phyloP scores from a whole-genome alignment of 2,797 vertebrate genomes.

The Tapera naevia region DNA sequence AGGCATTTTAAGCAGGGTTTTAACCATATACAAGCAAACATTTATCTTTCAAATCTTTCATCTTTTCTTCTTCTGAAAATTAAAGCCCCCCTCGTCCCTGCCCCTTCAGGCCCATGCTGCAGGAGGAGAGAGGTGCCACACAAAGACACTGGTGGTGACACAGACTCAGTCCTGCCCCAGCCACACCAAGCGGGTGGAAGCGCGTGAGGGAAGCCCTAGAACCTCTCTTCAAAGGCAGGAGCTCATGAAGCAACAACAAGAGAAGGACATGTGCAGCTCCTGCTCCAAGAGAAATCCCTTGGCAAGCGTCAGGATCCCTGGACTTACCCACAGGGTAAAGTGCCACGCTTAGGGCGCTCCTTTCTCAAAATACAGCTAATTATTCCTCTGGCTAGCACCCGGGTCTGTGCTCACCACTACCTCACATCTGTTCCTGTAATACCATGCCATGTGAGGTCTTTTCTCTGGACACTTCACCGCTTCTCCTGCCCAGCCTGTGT shows the following conservation, averaged over 20 bases:
- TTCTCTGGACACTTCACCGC: background rate
- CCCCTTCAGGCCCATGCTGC: background rate
- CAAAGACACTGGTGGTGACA: background rate
- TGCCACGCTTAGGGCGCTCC: rapidly evolving
- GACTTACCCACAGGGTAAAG: no score
- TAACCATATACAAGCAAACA: constrained; percentile 72
- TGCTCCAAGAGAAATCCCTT: background rate
- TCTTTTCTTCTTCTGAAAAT: constrained; percentile 35
- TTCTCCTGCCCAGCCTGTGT: background rate
- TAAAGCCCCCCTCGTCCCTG: background rate
- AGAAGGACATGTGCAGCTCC: background rate
- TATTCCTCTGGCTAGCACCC: rapidly evolving
- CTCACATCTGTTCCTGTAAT: background rate
- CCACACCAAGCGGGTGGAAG: background rate
- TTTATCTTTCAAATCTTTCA: constrained; percentile 64
- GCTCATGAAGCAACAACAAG: background rate
- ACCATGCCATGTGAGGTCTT: background rate
- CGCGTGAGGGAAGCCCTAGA: background rate
- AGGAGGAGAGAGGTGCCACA: background rate
- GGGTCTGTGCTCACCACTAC: background rate
- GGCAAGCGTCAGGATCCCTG: background rate
- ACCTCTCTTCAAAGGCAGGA: background rate
- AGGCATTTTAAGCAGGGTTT: constrained; percentile 75
- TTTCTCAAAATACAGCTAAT: background rate
- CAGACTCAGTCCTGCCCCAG: rapidly evolving